Base-by-base conservation (phyloP, 1,140 invertebrate genomes). In the Hydropsyche tenuis region DNA sequence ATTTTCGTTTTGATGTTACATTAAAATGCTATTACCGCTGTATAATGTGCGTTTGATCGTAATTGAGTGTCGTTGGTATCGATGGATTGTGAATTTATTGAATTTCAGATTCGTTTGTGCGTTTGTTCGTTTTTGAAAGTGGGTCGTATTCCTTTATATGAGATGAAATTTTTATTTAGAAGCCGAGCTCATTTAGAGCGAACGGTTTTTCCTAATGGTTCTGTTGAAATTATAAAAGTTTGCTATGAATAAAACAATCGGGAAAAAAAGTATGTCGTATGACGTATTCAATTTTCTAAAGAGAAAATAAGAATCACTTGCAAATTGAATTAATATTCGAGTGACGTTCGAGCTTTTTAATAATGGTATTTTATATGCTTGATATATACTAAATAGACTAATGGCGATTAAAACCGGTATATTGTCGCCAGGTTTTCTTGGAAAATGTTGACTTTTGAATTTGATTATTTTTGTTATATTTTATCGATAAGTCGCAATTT, bases 381-480 rank as follows among this genome's bases (percentile, higher is more conserved):
- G 30, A 37, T 3, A 37, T 4, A 37, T 4, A 37, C 30, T 4
- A 37, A 37, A 37, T 9, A 37, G 3, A 9, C 30, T 37, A 37
- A 37, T 37, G 9, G n/a, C 48, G 45, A 53, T 53, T 37, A 20
- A 18, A 53, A 53, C 48, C 48, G 48, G 48, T 18, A 53, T 53
- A 53, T 16, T 18, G 7, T 18, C 48, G 18, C 16, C 45, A 16
- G 18, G 20, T 18, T 18, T 20, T 53, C n/a, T 46, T 46, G 11
- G 18, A 46, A 46, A 16, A 46, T 46, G 45, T 46, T 46, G 48
- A 53, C 16, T 53, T 53, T 53, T 18, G 30, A 53, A 53, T 53
- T 18, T 53, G 20, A 53, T 53, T 53, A 18, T 46, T n/a, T 46
- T 46, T 16, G 18, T n/a, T n/a, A n/a, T n/a, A n/a, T n/a, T n/a